phyloP scores from a whole-genome alignment of 2,888 invertebrate species.

The Nemotelus pantherinus region DNA sequence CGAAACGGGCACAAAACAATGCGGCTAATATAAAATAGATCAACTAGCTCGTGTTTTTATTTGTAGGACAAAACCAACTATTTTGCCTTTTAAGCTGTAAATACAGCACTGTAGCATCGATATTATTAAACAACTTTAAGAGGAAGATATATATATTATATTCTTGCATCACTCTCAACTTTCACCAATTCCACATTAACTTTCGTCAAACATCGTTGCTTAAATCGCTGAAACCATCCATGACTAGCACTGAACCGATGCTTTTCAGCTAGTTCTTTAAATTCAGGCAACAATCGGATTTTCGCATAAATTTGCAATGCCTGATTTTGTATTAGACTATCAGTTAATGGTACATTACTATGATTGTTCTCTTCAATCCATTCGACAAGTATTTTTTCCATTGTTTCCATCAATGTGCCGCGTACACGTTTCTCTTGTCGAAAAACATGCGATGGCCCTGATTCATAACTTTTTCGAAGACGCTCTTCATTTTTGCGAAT shows the following conservation, averaged over 20 bases:
- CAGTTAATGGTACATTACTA: slow-evolving; percentile 51
- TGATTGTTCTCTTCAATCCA: slow-evolving; percentile 52
- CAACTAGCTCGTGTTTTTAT: too few relatives aligned
- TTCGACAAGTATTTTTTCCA: slow-evolving; percentile 53
- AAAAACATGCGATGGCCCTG: slow-evolving; percentile 43
- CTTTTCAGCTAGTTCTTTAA: neutral
- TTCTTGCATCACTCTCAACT: too few relatives aligned
- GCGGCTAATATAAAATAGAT: too few relatives aligned
- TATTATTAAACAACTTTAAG: too few relatives aligned
- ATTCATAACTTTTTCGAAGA: slow-evolving; percentile 50
- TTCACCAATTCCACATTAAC: too few relatives aligned
- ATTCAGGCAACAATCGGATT: neutral
- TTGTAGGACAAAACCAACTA: too few relatives aligned
- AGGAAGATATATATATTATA: too few relatives aligned
- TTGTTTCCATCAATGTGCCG: slow-evolving; percentile 53
- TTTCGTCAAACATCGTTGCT: neutral
- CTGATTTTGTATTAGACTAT: neutral
- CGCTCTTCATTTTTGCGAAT: slow-evolving; percentile 52
- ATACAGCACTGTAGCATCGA: too few relatives aligned
- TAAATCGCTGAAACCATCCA: slow-evolving; percentile 26
- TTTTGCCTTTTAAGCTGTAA: too few relatives aligned
- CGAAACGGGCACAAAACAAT: too few relatives aligned
- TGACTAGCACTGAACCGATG: slow-evolving; percentile 10
- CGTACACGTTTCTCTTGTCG: slow-evolving; percentile 49
- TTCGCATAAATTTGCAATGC: slow-evolving; percentile 6